These are phyloP conservation scores for Adrianichthys oophorus DNA, from an alignment of 2,797 vertebrate species.

Conservation along the genomic window DNA sequence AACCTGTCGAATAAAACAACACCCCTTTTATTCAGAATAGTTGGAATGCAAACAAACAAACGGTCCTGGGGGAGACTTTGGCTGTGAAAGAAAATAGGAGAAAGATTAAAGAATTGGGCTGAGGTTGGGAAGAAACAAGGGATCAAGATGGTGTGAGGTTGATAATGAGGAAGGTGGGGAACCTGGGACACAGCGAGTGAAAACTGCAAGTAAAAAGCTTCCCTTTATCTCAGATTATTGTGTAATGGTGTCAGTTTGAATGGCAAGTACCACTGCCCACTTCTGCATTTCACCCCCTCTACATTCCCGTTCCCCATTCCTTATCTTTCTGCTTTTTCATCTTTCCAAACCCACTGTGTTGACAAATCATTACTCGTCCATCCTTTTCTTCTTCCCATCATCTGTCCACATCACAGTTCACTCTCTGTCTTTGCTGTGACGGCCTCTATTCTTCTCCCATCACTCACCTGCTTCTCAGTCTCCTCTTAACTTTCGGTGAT, in stretches of 20 bases:
- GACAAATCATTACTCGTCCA: slow-evolving; percentile 37
- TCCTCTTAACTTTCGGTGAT: slow-evolving; percentile 20
- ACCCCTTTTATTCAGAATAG: slow-evolving; percentile 62
- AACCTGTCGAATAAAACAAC: slow-evolving; percentile 66
- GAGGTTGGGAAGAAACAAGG: slow-evolving; percentile 6
- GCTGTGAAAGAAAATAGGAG: slow-evolving; percentile 12
- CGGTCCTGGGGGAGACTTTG: slow-evolving; percentile 39
- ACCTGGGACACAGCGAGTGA: slow-evolving; percentile 5
- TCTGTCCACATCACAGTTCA: slow-evolving; percentile 10
- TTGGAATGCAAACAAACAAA: slow-evolving; percentile 69
- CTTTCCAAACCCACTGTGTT: slow-evolving; percentile 23
- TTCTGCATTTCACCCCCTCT: slow-evolving; percentile 11
- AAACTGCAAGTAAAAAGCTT: neutral
- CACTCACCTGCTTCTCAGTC: neutral
- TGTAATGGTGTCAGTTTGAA: slow-evolving; percentile 23
- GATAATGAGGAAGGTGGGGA: slow-evolving; percentile 32
- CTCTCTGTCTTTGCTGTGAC: slow-evolving; percentile 10
- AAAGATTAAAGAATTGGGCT: slow-evolving; percentile 10
- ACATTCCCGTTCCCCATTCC: slow-evolving; percentile 5
- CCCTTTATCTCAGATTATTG: slow-evolving; percentile 14
- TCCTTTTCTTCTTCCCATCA: slow-evolving; percentile 28
- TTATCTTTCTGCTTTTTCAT: slow-evolving; percentile 34
- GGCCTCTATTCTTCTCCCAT: slow-evolving; percentile 17
- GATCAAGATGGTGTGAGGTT: slow-evolving; percentile 17
- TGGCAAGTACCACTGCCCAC: slow-evolving; percentile 1